These are phyloP conservation scores for Ooceraea biroi DNA, from an alignment of 1,140 invertebrate genomes.

Conservation along the genomic window DNA sequence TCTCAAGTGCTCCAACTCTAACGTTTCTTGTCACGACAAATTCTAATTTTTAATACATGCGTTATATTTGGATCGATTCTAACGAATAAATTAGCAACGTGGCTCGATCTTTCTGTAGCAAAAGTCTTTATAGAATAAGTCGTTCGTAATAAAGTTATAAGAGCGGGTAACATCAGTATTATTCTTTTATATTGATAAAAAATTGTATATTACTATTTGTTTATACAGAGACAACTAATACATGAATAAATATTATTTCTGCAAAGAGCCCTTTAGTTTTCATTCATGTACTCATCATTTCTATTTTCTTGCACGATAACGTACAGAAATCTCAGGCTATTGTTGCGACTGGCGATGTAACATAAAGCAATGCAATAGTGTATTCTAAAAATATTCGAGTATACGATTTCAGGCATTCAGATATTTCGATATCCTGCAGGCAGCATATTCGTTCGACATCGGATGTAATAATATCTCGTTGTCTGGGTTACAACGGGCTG, in stretches of 20 bases:
- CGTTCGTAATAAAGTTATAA: too few relatives aligned
- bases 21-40: neutral
- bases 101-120: too few relatives aligned
- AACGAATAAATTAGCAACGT: too few relatives aligned
- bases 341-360: neutral
- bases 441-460: conserved; percentile 21
- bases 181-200: too few relatives aligned
- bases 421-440: neutral
- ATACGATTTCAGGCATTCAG: conserved; percentile 22
- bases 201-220: too few relatives aligned
- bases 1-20: neutral
- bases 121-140: too few relatives aligned
- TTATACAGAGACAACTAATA: neutral
- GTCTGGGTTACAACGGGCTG: conserved; percentile 22
- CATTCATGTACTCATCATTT: neutral
- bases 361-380: conserved; percentile 14
- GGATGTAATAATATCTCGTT: conserved; percentile 44
- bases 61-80: too few relatives aligned
- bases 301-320: neutral
- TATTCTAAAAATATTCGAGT: conserved; percentile 22
- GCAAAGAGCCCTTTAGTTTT: neutral
- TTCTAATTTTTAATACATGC: neutral
- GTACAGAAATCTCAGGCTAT: conserved; percentile 18
- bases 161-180: too few relatives aligned
- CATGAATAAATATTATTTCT: conserved; percentile 1